Evolutionary conservation across 2,888 invertebrate genomes (phyloP).

Genomic region (Hybos culiciformis): DNA sequence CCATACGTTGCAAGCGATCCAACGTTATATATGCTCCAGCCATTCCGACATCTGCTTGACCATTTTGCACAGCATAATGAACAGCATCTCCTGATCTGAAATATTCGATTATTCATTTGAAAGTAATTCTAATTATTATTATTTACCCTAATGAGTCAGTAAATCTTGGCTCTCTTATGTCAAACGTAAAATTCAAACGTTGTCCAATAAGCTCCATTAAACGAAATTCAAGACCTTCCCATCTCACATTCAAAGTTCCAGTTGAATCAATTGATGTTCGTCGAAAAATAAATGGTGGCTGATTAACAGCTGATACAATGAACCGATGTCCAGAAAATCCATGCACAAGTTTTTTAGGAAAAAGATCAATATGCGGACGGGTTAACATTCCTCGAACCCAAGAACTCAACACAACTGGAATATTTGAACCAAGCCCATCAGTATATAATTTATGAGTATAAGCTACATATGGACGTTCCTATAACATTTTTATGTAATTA

Average conservation of each 20-base stretch:
- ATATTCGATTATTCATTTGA: neutral
- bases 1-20: constrained; percentile 38
- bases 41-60: constrained; percentile 51
- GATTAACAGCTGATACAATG: constrained; percentile 51
- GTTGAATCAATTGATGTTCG: constrained; percentile 22
- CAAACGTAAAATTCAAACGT: constrained; percentile 57
- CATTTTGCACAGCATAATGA: constrained; percentile 39
- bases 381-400: constrained; percentile 54
- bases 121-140: constrained; percentile 2
- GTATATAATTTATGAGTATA: constrained; percentile 61
- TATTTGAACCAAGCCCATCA: constrained; percentile 59
- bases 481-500: constrained; percentile 12
- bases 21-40: constrained; percentile 56
- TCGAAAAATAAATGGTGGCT: constrained; percentile 59
- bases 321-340: constrained; percentile 67
- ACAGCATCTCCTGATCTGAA: constrained; percentile 48
- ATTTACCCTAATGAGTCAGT: constrained; percentile 36
- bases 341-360: constrained; percentile 50
- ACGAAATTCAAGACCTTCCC: constrained; percentile 64
- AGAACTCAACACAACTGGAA: constrained; percentile 51
- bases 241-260: constrained; percentile 23
- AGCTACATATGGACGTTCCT: constrained; percentile 57
- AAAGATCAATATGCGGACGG: constrained; percentile 46
- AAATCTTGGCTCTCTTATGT: constrained; percentile 47
- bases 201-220: constrained; percentile 46